phyloP scores from a whole-genome alignment of 2,113 vertebrate species.

The Spea multiplicata region DNA sequence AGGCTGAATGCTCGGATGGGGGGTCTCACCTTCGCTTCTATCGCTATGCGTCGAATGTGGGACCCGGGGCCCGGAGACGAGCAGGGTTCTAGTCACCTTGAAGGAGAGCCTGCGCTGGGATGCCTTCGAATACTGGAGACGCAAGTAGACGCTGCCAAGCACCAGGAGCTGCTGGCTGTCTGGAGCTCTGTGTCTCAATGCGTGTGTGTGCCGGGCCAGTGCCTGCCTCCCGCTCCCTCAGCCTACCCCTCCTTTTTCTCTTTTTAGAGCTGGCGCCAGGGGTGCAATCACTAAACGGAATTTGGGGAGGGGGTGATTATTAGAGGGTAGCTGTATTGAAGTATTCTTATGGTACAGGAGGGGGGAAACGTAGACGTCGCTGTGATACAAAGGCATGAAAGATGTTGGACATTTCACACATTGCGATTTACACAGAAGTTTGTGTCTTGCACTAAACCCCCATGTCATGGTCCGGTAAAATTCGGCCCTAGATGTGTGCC shows the following conservation, averaged over 20 bases:
- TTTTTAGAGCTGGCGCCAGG: slow-evolving; percentile 27
- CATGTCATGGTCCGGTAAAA: too few species aligned
- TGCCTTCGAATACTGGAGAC: slow-evolving; percentile 47
- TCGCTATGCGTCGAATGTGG: not conserved
- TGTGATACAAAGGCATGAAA: not conserved
- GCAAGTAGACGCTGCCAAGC: slow-evolving; percentile 52
- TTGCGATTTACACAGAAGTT: not conserved
- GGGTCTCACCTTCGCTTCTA: not conserved
- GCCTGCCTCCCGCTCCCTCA: slow-evolving; percentile 26
- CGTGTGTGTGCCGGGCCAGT: not conserved
- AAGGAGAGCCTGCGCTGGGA: slow-evolving; percentile 47
- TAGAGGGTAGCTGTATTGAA: slow-evolving; percentile 1
- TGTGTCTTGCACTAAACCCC: not conserved
- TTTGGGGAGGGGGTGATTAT: slow-evolving; percentile 14
- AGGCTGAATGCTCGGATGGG: not conserved
- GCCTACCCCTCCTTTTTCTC: slow-evolving; percentile 12
- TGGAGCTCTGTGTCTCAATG: slow-evolving; percentile 34
- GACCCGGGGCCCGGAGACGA: not conserved
- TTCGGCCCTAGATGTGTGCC: too few species aligned
- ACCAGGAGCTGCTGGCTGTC: slow-evolving; percentile 52
- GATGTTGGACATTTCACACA: not conserved
- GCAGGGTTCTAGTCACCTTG: slow-evolving; percentile 51
- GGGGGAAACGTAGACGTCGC: not conserved
- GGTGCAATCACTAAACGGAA: slow-evolving; percentile 14
- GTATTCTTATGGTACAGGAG: not conserved